Evolutionary conservation across 2,888 invertebrate genomes (phyloP), one percentile per base, ranked within the genome.

Genomic region (Drosophila peninsularis): DNA sequence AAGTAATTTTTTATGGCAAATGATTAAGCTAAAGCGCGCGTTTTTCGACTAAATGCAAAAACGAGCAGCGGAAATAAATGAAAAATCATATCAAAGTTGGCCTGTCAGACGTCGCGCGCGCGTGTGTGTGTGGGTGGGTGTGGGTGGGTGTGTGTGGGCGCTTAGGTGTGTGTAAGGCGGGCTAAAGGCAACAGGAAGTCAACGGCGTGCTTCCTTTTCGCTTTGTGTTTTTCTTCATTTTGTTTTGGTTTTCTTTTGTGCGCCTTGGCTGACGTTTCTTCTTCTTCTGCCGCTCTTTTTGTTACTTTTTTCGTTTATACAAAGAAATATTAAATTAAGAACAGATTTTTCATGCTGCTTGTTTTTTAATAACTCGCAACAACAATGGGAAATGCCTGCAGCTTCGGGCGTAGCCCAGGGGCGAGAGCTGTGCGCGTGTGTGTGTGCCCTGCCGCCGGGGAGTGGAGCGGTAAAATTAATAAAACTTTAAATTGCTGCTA

Each of bases 401-500:
- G 63, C 70, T 39, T n/a, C 61, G 24, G 58, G 39, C 27, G 10
- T 44, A 32, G 54, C 50, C 5, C 21, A 14, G 54, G 54, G 45
- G 41, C 54, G 30, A 36, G 44, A n/a, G 45, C 39, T n/a, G 44
- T 52, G 24, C 9, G 34, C 17, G 42, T 17, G 41, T 19, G 67
- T 60, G 45, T 27, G 56, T 36, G 34, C 21, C 19, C 57, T 64
- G 61, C 41, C 57, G 42, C 47, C 50, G 58, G 62, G 54, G 24
- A 39, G 58, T 41, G 54, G 60, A 47, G 57, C 58, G 64, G 75
- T 79, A 73, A 85, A 85, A 85, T 85, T 88, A 85, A 88, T 85
- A 85, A 84, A 88, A 88, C 89, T 85, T 85, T 85, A 88, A 85
- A 88, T 83, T 88, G 78, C 70, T 80, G 75, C 80, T 70, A 75